phyloP scores from a whole-genome alignment of 64 coral and sea anemone genomes.

The Cladopsammia gracilis region DNA sequence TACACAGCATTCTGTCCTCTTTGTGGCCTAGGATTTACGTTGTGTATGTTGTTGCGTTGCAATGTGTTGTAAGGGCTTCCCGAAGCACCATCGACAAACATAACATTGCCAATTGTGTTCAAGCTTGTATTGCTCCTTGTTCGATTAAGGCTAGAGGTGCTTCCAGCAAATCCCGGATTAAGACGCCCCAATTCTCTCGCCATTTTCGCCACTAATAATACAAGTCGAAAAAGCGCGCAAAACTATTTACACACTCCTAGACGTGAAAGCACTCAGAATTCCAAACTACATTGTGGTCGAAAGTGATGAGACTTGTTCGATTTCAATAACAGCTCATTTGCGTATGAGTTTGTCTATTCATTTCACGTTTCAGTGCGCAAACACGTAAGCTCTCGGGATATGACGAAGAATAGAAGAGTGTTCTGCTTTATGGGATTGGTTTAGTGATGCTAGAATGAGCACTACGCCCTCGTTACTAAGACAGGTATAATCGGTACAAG shows the following conservation, averaged over 20 bases:
- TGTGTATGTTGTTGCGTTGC: neutral
- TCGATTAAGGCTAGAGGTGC: neutral
- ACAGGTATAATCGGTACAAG: neutral
- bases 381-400: neutral
- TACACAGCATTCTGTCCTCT: neutral
- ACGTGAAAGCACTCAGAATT: neutral
- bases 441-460: neutral
- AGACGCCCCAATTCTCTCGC: neutral
- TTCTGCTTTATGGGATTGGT: neutral
- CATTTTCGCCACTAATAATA: neutral
- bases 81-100: neutral
- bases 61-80: neutral
- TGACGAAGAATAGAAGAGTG: neutral
- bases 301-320: neutral
- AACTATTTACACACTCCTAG: too few species aligned
- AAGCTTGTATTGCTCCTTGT: neutral
- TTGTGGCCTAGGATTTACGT: neutral
- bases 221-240: neutral
- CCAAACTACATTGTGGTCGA: neutral
- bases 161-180: neutral
- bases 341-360: neutral
- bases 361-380: conserved; percentile 31
- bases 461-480: too few species aligned
- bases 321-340: conserved; percentile 2
- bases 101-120: neutral